Evolutionary conservation across 1,140 invertebrate genomes (phyloP), one percentile per base, ranked within the genome.

Genomic region (Penaeus vannamei): DNA sequence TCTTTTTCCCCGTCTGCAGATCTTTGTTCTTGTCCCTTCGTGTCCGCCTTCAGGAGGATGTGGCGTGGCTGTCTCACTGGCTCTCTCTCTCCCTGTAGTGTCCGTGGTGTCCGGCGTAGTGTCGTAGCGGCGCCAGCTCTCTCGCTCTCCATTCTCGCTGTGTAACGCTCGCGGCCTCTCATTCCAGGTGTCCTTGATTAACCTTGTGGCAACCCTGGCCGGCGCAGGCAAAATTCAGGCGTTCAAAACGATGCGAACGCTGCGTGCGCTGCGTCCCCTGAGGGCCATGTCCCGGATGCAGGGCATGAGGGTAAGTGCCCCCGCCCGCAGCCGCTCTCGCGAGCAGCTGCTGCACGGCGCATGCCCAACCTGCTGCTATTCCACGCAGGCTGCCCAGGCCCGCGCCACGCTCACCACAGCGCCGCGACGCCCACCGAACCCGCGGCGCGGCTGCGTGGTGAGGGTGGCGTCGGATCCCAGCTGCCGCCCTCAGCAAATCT

Each of bases 241-340:
- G 94, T 98, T 98, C 96, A 98, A 98, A 97, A 98, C 97, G 93
- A 98, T 98, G 97, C 94, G 97, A 96, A 98, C 97, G 92, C 95
- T 98, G 93, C 96, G 97, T 95, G 97, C 97, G 93, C 95, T 98
- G 94, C 96, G 97, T 93, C 97, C 97, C 93, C 95, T 98, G 94
- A 96, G 97, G 94, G 97, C 97, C 93, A 97, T 98, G 96, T 98
- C 97, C 94, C 96, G 97, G 94, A 98, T 98, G 97, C 97, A 98
- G 95, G 97, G 97, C 94, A 98, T 98, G 97, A 96, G 97, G 96
- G 97, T 98, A 97, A 95, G 96, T 96, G 95, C 93, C 62, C 53
- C 76, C 64, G 36, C 72, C 62, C n/a, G 53, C 53, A 53, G 53
- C 53, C 53, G 53, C 53, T 53, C 86, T 36, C 14, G 36, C 19